Base-by-base conservation (phyloP, 2,797 vertebrate species). In the Oryzias dopingdopingensis region DNA sequence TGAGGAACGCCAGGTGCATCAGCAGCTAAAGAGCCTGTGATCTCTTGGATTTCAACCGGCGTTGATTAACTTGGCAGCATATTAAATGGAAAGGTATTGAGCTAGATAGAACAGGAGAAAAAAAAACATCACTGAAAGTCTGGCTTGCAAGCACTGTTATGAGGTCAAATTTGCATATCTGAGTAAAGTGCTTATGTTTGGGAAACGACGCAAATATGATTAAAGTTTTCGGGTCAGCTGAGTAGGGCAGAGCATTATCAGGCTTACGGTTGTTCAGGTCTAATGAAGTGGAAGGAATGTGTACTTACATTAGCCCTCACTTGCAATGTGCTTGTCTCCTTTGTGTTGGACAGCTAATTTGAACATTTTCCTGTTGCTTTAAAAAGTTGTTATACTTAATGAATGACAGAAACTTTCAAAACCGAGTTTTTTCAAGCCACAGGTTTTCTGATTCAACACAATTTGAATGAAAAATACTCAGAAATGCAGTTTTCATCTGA, bases 1-100 rank as follows among this genome's bases (percentile, higher is more conserved):
- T 89, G 83, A 90, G 85, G 79, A 86, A 83, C 77, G 71, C 77
- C 76, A 76, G 81, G 77, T 65, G 32, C 78, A 71, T 86, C 81
- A 83, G 84, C 83, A 80, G 82, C 85, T 89, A 86, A 89, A 88
- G 84, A 83, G 82, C 72, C 78, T 89, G 84, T 90, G 88, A 89
- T 90, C 84, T 85, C 79, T 81, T 49, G 54, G 78, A 88, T 90
- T 90, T 86, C 82, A 88, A 80, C 85, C 82, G 77, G 54, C 79
- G 75, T 82, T 88, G 86, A 91, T 91, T 87, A 90, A 88, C 86
- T 88, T 89, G 81, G 81, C 87, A 88, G 87, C 77, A 77, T 83
- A 87, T 86, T 90, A 87, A 91, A 77, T 85, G 79, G 80, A 77
- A 84, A 86, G 83, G 88, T 87, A 87, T 83, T 70, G 85, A 82